phyloP scores from a whole-genome alignment of 2,113 vertebrate genomes.

The Myxocyprinus asiaticus region DNA sequence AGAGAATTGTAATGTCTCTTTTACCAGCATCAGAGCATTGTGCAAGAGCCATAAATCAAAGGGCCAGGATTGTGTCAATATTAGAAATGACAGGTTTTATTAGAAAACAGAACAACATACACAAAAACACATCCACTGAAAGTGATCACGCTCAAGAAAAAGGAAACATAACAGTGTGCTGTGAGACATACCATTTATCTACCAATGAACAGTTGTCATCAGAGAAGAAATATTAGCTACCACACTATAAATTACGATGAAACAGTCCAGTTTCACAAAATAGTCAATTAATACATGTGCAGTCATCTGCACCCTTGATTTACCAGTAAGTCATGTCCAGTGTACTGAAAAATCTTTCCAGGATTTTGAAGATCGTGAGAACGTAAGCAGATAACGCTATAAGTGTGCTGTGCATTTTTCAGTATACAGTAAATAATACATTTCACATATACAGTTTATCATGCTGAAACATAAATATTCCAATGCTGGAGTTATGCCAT shows the following conservation, averaged over 20 bases:
- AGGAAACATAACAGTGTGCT: slow-evolving; percentile 57
- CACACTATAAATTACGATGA: slow-evolving; percentile 66
- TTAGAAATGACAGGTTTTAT: slow-evolving; percentile 72
- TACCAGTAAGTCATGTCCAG: slow-evolving; percentile 16
- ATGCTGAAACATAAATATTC: slow-evolving; percentile 78
- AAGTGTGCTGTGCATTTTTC: slow-evolving; percentile 45
- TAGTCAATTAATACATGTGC: slow-evolving; percentile 23
- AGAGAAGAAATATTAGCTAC: slow-evolving; percentile 38
- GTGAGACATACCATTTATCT: slow-evolving; percentile 1
- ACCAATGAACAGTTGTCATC: slow-evolving; percentile 13
- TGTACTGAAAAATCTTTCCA: slow-evolving; percentile 2
- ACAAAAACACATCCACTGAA: slow-evolving; percentile 68
- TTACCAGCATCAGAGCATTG: background rate
- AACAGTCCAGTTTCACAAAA: slow-evolving; percentile 31
- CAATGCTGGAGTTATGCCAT: slow-evolving; percentile 32
- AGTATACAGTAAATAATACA: slow-evolving; percentile 50
- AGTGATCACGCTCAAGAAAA: slow-evolving; percentile 20
- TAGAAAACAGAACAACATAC: slow-evolving; percentile 74
- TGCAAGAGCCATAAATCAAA: slow-evolving; percentile 58
- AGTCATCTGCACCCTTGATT: slow-evolving; percentile 23
- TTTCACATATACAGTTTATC: slow-evolving; percentile 58
- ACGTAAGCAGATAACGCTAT: background rate
- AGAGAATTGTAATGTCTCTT: slow-evolving; percentile 15
- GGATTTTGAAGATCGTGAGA: slow-evolving; percentile 2
- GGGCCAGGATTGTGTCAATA: slow-evolving; percentile 48